Percentiles rank a stretch among this genome's conserved stretches.
Conservation (phyloP, 2,888 invertebrate species). For the Drosophila mayaguana region DNA sequence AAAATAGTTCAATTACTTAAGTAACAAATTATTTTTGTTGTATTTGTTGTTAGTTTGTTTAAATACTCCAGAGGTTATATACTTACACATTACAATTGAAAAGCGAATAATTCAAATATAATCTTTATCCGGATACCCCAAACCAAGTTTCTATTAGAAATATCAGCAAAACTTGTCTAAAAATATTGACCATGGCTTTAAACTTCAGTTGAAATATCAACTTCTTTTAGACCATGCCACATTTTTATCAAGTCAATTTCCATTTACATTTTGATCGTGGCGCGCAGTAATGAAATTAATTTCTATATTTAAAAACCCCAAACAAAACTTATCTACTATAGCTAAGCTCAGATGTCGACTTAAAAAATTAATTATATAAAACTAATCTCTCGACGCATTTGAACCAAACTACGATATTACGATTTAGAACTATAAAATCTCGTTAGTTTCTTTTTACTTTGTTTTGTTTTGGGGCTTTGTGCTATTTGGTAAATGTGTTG, state of each 20-base stretch:
- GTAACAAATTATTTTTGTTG: not conserved
- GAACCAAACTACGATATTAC: conserved; percentile 4
- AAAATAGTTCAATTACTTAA: conserved; percentile 3
- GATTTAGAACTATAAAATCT: not conserved
- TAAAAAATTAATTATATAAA: not conserved
- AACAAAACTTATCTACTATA: conserved; percentile 13
- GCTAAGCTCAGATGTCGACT: conserved; percentile 2
- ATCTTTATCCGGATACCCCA: conserved; percentile 30
- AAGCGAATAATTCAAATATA: conserved; percentile 9
- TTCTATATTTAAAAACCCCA: conserved; percentile 2
- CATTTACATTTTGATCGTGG: not conserved
- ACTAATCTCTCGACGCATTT: not conserved
- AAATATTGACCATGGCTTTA: not conserved
- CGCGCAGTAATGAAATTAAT: not conserved
- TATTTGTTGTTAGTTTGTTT: not conserved
- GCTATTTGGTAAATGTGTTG: conserved; percentile 23
- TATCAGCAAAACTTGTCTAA: conserved; percentile 16
- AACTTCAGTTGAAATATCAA: not conserved
- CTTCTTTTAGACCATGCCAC: not conserved
- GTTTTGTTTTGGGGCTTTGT: conserved; percentile 25
- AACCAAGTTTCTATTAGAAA: conserved; percentile 31
- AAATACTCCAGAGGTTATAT: conserved; percentile 4
- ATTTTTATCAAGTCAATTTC: conserved; percentile 21
- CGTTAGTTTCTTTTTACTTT: not conserved
- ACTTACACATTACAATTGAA: conserved; percentile 35